Evolutionary conservation across 2,113 vertebrate genomes (phyloP), one percentile per base, ranked within the genome.

Genomic region (Cynocephalus volans): DNA sequence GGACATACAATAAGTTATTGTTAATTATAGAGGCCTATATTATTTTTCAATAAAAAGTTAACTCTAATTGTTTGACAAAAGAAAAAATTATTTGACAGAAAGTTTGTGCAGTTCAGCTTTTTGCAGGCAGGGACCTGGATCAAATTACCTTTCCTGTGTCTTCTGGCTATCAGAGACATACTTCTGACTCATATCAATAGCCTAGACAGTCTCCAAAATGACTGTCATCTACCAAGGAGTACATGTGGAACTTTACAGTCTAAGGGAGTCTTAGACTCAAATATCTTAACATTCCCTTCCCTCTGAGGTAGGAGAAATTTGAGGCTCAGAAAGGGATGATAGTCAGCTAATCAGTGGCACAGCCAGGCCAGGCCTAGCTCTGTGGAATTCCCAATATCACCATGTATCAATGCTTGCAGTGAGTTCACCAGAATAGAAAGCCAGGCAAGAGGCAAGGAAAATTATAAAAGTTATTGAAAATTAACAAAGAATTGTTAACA

Each of bases 1-100:
- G 41, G 41, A 41, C 41, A 41, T 41, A 41, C 41, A 41, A 41
- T 41, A 41, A 41, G 41, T 41, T 56, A 56, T 41, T 17, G 54
- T 17, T 56, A 56, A 56, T 17, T 56, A 17, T 17, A 15, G 54
- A 17, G 9, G 13, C 54, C 54, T 17, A 4, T 60, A 6, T 69
- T 67, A 54, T 82, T 84, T 77, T 91, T 91, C 24, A 80, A 92
- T 52, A 65, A 86, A 65, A 93, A 65, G 11, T 50, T 87, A 33
- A 36, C 54, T 7, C 8, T 54, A 76, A 82, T 50, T 73, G n/a
- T 69, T 95, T 89, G 60, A 76, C 19, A 54, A 75, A 45, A 93
- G 45, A 76, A 83, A 19, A 62, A 21, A 24, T 88, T n/a, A 79
- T 96, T 48, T 82, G 60, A 4, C 10, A 10, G 24, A 13, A 56